Evolutionary conservation across 1,140 invertebrate species (phyloP), one percentile per base, ranked within the genome.

Genomic region (Oryctes rhinoceros): DNA sequence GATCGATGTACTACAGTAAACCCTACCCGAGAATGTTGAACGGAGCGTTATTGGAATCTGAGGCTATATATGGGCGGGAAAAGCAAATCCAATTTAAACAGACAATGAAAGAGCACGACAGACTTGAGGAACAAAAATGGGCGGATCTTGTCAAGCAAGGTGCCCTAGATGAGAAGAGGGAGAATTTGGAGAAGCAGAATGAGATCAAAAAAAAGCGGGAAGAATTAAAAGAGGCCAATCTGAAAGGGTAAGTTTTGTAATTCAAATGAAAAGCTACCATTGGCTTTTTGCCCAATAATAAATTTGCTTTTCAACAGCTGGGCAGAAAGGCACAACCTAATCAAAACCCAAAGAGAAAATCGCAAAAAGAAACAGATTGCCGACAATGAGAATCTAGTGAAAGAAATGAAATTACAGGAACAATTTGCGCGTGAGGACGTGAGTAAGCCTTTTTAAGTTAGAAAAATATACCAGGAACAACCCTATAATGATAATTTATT

Each of bases 341-440:
- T 81, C 49, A 79, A 80, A 79, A 79, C 35, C 71, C 80, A 80
- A 79, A 79, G 39, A 62, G 71, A 62, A 76, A 24, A 53, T 76
- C 78, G 75, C n/a, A 80, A 24, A 7, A 39, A 62, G 5, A 78
- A 78, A 11, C 44, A 78, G 80, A 83, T 86, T 13, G 80, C 87
- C 47, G 84, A 85, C 37, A 84, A 82, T 75, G 79, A 80, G 24
- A 79, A 82, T 74, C 80, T 81, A 13, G 59, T 37, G 24, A 80
- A 83, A 47, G 84, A 85, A 81, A 78, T 81, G 18, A 79, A 82
- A 59, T 76, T 79, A 30, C 53, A 87, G 7, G 86, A 89, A 79
- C 87, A 88, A 78, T 80, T 85, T 10, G 85, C 86, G 76, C 80
- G 83, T 6, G 85, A 87, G 3, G 82, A 88, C 1, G 83, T 84